Base-by-base conservation (phyloP, 2,888 invertebrate genomes). In the Stegophylla sp. region DNA sequence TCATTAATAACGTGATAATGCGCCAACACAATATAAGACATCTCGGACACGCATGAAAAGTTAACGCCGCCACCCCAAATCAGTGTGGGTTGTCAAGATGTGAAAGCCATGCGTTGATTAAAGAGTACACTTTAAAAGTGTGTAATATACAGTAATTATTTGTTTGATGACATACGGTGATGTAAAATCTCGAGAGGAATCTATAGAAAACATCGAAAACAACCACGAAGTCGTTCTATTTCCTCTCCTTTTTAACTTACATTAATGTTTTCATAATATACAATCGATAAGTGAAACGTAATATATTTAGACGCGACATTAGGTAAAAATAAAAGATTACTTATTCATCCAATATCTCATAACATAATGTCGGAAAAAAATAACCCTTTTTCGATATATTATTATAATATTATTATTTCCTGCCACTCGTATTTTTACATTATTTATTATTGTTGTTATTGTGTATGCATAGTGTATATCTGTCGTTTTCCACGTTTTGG, bases 1-100 rank as follows among this genome's bases (percentile, higher is more conserved):
- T 75, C 75, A 53, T 66, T 75, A 75, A 75, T 75, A 53, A 75
- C 41, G 41, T 56, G 43, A 72, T 20, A 20, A 1, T 53, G 20
- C 59, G 67, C 23, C 67, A n/a, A n/a, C 67, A 10, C 5, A 34
- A 61, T 61, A 61, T 34, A 28, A 34, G 28, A 5, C 4, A 13
- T 7, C 17, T 45, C 45, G 0, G 48, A 56, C 9, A 20, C 53
- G 71, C 56, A 53, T 71, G 71, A 71, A 71, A 56, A 71, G 34
- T 71, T 4, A 53, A 71, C 41, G 53, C 17, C 48, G 48, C 17
- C 26, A 17, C 9, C 26, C 17, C 34, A 7, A 34, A 34, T 34
- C 3, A 34, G 34, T 34, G 34, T 34, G 34, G 34, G 34, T 34
- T 7, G 34, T 34, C 34, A 7, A 34, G 34, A 34, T 5, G 7